Conservation (phyloP, 2,888 invertebrate species). For the Coenonympha glycerion region DNA sequence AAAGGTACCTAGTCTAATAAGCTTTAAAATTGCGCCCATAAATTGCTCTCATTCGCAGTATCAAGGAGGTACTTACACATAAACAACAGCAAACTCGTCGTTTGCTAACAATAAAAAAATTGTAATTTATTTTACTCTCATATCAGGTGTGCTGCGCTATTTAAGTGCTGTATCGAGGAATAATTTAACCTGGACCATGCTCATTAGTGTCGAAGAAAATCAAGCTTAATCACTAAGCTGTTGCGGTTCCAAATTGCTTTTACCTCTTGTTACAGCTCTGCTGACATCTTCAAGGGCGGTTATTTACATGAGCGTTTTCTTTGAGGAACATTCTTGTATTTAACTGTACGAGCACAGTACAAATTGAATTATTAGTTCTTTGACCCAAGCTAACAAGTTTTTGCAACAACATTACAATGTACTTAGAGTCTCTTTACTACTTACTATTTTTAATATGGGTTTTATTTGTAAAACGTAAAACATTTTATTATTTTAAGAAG, state of each 20-base stretch:
- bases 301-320: constrained; percentile 34
- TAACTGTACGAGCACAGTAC: constrained; percentile 1
- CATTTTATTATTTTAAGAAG: too few species aligned
- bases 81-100: too few species aligned
- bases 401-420: background rate
- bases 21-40: too few species aligned
- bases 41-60: too few species aligned
- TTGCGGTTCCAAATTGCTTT: constrained; percentile 41
- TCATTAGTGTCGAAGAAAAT: constrained; percentile 49
- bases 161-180: constrained; percentile 44
- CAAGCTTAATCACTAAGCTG: constrained; percentile 50
- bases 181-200: constrained; percentile 54
- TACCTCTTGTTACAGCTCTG: constrained; percentile 34
- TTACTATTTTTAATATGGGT: too few species aligned
- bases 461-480: too few species aligned
- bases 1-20: too few species aligned
- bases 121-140: background rate
- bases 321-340: constrained; percentile 19
- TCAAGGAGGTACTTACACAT: too few species aligned
- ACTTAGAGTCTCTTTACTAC: background rate
- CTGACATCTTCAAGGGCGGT: constrained; percentile 47
- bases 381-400: background rate
- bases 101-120: too few species aligned
- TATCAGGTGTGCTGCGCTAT: background rate
- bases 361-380: constrained; percentile 9